Evolutionary conservation across 2,888 invertebrate species (phyloP).

Genomic region (Corbicula japonica): DNA sequence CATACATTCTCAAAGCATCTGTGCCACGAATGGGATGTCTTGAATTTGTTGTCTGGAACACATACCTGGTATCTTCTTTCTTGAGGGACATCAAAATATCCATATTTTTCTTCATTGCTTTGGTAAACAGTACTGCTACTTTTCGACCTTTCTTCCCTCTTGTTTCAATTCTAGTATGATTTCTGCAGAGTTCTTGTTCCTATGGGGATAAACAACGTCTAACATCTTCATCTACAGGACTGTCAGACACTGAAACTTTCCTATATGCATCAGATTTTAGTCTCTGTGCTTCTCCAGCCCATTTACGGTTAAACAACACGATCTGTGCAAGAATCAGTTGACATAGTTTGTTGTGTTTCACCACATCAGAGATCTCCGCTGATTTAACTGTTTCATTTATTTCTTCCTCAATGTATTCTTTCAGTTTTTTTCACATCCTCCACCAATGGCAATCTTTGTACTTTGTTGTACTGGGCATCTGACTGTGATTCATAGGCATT

Average conservation of each 20-base stretch:
- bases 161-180: constrained; percentile 19
- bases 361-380: not conserved
- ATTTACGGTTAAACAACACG: constrained; percentile 6
- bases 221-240: constrained; percentile 19
- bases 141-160: constrained; percentile 10
- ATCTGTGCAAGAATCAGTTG: constrained; percentile 7
- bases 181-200: constrained; percentile 11
- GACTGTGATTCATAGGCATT: constrained; percentile 8
- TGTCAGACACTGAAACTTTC: not conserved
- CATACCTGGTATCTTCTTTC: not conserved
- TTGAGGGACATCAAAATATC: constrained; percentile 11
- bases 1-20: not conserved
- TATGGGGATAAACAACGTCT: not conserved
- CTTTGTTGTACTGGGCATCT: constrained; percentile 14
- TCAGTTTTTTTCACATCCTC: constrained; percentile 6
- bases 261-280: constrained; percentile 1
- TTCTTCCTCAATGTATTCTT: not conserved
- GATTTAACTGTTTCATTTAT: not conserved
- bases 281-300: constrained; percentile 16
- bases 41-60: not conserved
- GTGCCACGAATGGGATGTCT: constrained; percentile 2
- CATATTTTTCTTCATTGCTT: constrained; percentile 14
- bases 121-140: constrained; percentile 1
- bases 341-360: not conserved
- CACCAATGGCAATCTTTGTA: constrained; percentile 9